Evolutionary conservation across 2,888 invertebrate species (phyloP).

Genomic region (Spialia ferax): DNA sequence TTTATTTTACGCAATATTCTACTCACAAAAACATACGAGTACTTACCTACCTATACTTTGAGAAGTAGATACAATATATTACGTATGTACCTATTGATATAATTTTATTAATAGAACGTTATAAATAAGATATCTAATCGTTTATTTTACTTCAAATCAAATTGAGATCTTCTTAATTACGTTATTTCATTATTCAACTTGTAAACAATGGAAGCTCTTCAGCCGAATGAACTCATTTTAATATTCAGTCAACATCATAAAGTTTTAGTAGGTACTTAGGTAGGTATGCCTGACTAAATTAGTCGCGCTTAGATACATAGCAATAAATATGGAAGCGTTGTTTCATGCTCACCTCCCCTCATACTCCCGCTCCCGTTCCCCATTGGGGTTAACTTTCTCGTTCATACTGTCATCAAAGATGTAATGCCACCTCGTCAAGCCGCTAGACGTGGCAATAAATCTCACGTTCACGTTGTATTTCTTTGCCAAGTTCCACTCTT

Average conservation of each 20-base stretch:
- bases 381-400: slow-evolving; percentile 69
- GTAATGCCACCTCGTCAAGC: slow-evolving; percentile 95
- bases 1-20: too few relatives aligned
- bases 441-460: slow-evolving; percentile 96
- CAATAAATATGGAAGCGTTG: not conserved
- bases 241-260: not conserved
- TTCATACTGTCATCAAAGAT: slow-evolving; percentile 88
- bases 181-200: not conserved
- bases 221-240: not conserved
- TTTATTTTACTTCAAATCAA: not conserved
- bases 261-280: not conserved
- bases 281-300: not conserved
- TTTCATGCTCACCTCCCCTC: slow-evolving; percentile 62
- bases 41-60: too few relatives aligned
- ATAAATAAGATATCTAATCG: too few relatives aligned
- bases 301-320: not conserved
- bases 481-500: slow-evolving; percentile 85
- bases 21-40: too few relatives aligned
- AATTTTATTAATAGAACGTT: too few relatives aligned
- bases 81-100: too few relatives aligned
- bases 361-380: slow-evolving; percentile 61
- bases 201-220: not conserved
- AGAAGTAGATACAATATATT: too few relatives aligned
- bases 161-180: not conserved
- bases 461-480: slow-evolving; percentile 91